phyloP scores from a whole-genome alignment of 2,797 vertebrate genomes.

The Liparis tanakae region DNA sequence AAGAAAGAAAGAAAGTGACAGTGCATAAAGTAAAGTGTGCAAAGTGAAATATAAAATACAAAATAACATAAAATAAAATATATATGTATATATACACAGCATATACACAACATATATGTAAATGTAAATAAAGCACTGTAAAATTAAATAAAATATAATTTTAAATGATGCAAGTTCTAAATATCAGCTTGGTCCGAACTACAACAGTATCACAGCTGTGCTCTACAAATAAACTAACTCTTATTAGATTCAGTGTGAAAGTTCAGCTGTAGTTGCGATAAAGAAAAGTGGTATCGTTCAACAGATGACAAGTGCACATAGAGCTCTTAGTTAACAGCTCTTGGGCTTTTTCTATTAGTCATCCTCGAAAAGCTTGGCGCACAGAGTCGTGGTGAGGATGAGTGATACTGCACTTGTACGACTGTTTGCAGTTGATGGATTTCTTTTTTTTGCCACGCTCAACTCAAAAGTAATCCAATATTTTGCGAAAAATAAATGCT shows the following conservation, averaged over 20 bases:
- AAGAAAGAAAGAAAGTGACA: no score
- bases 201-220: not conserved
- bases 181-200: not conserved
- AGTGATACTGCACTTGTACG: not conserved
- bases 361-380: not conserved
- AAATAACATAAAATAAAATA: no score
- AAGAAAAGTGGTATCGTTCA: conserved; percentile 2
- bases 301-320: not conserved
- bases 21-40: no score
- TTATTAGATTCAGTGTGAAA: not conserved
- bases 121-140: no score
- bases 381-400: not conserved
- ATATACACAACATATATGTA: no score
- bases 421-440: conserved; percentile 6
- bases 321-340: not conserved
- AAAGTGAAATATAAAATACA: no score
- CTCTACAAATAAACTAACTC: not conserved
- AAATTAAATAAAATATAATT: no score
- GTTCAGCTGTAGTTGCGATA: not conserved
- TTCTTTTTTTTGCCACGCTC: not conserved
- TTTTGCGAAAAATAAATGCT: not conserved
- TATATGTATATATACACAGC: no score
- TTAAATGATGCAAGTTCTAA: not conserved
- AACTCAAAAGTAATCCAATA: not conserved
- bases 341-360: conserved; percentile 5